phyloP scores from a whole-genome alignment of 2,797 vertebrate species.

The Phalanger gymnotis region DNA sequence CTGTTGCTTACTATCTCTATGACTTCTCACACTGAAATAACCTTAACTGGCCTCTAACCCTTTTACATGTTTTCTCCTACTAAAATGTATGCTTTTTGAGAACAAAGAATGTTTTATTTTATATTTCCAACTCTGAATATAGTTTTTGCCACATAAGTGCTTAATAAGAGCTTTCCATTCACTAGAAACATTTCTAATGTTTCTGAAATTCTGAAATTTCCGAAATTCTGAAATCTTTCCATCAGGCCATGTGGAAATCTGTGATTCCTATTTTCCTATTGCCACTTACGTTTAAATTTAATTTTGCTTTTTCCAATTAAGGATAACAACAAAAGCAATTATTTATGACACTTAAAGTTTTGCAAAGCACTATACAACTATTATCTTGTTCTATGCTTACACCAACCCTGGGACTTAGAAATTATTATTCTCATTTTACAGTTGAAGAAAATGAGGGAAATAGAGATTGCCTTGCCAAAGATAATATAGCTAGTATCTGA shows the following conservation, averaged over 20 bases:
- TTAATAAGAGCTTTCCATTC: not conserved
- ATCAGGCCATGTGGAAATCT: not conserved
- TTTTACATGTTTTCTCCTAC: not conserved
- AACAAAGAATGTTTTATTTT: not conserved
- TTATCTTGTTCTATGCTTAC: not conserved
- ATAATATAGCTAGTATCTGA: not conserved
- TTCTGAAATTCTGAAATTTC: too few relatives aligned
- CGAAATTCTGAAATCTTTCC: too few relatives aligned
- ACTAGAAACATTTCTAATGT: not conserved
- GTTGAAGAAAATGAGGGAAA: not conserved
- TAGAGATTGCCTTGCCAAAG: not conserved
- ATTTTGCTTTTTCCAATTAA: not conserved
- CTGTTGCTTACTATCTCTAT: not conserved
- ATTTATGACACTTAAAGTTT: not conserved
- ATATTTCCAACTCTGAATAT: not conserved
- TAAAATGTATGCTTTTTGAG: not conserved
- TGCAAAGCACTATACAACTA: not conserved
- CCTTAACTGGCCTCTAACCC: not conserved
- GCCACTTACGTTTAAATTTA: not conserved
- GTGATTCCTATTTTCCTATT: not conserved
- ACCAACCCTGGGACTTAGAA: not conserved
- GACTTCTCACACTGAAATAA: not conserved
- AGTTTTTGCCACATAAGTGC: not conserved
- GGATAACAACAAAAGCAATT: not conserved
- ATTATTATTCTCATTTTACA: not conserved